phyloP scores from a whole-genome alignment of 2,113 vertebrate genomes.

The Dascyllus trimaculatus region DNA sequence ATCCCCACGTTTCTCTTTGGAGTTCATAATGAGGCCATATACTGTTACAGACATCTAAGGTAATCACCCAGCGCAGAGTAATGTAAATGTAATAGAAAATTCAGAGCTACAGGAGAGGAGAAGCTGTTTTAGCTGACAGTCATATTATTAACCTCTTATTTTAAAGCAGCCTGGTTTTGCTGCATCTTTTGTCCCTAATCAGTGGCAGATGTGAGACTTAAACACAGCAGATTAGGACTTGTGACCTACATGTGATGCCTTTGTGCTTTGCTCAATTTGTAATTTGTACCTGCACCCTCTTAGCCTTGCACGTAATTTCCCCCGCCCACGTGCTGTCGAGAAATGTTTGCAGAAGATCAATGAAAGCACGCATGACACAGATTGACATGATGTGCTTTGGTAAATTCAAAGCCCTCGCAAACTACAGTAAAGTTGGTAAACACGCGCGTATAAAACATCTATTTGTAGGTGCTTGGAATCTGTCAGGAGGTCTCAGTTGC shows the following conservation, averaged over 20 bases:
- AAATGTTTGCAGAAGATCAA: constrained; percentile 70
- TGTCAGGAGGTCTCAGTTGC: constrained; percentile 84
- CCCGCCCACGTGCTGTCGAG: constrained; percentile 72
- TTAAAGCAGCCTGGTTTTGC: constrained; percentile 32
- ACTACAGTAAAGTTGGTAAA: constrained; percentile 82
- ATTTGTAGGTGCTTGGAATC: constrained; percentile 81
- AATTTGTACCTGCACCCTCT: constrained; percentile 59
- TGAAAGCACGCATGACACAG: constrained; percentile 73
- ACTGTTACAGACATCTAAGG: constrained; percentile 45
- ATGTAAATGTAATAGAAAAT: constrained; percentile 44
- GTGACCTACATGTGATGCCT: constrained; percentile 75
- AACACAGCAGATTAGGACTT: constrained; percentile 62
- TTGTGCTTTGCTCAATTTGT: constrained; percentile 58
- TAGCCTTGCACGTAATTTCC: constrained; percentile 66
- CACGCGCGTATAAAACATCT: constrained; percentile 81
- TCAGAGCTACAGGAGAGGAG: constrained; percentile 14
- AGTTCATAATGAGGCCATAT: constrained; percentile 68
- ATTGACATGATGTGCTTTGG: constrained; percentile 82
- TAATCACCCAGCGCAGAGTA: constrained; percentile 46
- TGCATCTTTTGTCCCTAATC: constrained; percentile 40
- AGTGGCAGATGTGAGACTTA: constrained; percentile 30
- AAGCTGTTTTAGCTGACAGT: constrained; percentile 16
- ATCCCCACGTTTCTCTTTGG: constrained; percentile 54
- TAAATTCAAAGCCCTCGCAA: constrained; percentile 77
- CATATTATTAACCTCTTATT: constrained; percentile 19